Percentiles rank a stretch among this genome's conserved stretches.
Conservation (phyloP, 2,888 invertebrate genomes). For the Anorthoa munda region DNA sequence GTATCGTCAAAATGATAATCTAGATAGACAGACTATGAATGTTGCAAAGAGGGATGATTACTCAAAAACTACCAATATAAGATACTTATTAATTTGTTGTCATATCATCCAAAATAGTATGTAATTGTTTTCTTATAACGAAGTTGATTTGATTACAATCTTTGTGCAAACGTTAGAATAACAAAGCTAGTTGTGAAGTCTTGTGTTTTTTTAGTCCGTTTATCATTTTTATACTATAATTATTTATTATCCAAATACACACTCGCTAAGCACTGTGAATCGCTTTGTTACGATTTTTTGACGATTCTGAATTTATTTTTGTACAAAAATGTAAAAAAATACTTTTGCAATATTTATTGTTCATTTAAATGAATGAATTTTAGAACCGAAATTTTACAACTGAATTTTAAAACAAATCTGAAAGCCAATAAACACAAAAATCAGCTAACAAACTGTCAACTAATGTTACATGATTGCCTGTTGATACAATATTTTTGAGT, state of each 20-base stretch:
- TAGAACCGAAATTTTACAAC: no score
- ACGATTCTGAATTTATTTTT: conserved; percentile 5
- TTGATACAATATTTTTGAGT: neutral
- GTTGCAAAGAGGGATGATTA: no score
- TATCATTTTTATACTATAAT: conserved; percentile 29
- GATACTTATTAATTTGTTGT: no score
- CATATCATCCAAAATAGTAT: no score
- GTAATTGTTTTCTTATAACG: neutral
- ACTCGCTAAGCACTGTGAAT: conserved; percentile 60
- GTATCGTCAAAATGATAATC: no score
- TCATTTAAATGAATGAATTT: no score
- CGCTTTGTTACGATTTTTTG: conserved; percentile 52
- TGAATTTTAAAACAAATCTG: no score
- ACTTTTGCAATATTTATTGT: neutral
- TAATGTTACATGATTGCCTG: neutral
- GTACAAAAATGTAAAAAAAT: neutral
- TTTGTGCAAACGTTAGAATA: conserved; percentile 24
- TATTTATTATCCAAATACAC: conserved; percentile 33
- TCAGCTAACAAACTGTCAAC: neutral
- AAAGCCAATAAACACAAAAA: neutral
- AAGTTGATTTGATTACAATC: conserved; percentile 41
- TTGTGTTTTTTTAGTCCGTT: conserved; percentile 45
- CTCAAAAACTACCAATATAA: no score
- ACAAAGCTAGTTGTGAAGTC: conserved; percentile 53
- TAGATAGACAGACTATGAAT: no score